Evolutionary conservation across 2,888 invertebrate genomes (phyloP).

Genomic region (Hermaeophaga mercurialis): DNA sequence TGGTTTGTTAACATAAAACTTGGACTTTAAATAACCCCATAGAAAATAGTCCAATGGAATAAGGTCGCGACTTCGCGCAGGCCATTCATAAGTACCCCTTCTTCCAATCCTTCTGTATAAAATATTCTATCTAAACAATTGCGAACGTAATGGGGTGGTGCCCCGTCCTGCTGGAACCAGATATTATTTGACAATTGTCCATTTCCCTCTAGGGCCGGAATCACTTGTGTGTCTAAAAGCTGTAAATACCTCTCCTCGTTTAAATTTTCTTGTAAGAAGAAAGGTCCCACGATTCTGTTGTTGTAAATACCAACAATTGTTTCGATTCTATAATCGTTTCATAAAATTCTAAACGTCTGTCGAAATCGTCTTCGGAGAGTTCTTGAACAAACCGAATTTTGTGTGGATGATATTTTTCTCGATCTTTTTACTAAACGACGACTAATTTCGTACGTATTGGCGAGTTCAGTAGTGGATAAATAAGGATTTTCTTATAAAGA

Average conservation of each 20-base stretch:
- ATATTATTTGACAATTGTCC: background rate
- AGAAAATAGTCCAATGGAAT: no score
- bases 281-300: background rate
- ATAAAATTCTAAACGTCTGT: background rate
- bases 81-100: no score
- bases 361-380: no score
- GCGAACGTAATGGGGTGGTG: no score
- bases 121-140: no score
- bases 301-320: background rate
- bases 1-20: no score
- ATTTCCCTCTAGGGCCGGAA: background rate
- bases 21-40: no score
- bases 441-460: constrained; percentile 5
- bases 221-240: background rate
- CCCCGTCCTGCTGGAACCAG: no score
- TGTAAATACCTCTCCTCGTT: background rate
- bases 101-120: no score
- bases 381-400: no score
- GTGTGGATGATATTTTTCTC: constrained; percentile 1
- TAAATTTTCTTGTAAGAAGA: no score
- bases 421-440: background rate
- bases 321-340: background rate
- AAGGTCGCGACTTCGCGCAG: no score
- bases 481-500: constrained; percentile 4
- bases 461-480: constrained; percentile 1